Percentiles rank a stretch among this genome's conserved stretches.
Evolutionary conservation across 2,888 invertebrate species (phyloP).

Genomic region (Rosalia funebris): DNA sequence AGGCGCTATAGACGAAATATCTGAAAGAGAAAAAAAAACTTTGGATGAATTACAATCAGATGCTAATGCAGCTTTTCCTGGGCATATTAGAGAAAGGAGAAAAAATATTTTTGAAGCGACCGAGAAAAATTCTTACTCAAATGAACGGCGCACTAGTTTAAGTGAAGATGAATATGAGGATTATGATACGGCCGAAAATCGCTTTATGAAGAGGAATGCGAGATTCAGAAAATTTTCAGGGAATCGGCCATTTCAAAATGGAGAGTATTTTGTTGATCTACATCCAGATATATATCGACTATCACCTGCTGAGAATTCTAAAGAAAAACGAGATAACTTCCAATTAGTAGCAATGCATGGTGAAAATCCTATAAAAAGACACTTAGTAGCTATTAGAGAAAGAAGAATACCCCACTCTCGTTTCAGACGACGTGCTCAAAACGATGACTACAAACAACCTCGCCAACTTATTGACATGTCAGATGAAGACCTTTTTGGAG

Average conservation of each 20-base stretch:
- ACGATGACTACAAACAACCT: conserved; percentile 37
- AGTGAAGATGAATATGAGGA: conserved; percentile 17
- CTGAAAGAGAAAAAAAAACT: not conserved
- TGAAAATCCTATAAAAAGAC: conserved; percentile 46
- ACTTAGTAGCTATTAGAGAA: conserved; percentile 48
- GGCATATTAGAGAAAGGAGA: not conserved
- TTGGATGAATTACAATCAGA: not conserved
- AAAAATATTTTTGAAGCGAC: not conserved
- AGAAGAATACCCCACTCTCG: conserved; percentile 47
- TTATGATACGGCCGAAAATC: conserved; percentile 10
- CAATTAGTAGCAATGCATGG: conserved; percentile 47
- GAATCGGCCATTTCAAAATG: conserved; percentile 32
- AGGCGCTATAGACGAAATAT: not conserved
- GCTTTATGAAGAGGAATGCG: conserved; percentile 25
- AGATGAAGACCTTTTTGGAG: conserved; percentile 61
- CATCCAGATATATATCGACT: conserved; percentile 44
- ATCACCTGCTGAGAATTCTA: conserved; percentile 23
- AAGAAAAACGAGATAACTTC: conserved; percentile 34
- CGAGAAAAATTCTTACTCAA: not conserved
- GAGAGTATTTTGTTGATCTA: conserved; percentile 45
- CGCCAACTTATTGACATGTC: conserved; percentile 55
- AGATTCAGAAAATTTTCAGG: conserved; percentile 21
- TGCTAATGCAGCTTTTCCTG: not conserved
- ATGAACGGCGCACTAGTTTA: not conserved
- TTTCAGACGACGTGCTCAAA: conserved; percentile 42